Base-by-base conservation (phyloP, 2,888 invertebrate genomes). In the Orthonevra nobilis region DNA sequence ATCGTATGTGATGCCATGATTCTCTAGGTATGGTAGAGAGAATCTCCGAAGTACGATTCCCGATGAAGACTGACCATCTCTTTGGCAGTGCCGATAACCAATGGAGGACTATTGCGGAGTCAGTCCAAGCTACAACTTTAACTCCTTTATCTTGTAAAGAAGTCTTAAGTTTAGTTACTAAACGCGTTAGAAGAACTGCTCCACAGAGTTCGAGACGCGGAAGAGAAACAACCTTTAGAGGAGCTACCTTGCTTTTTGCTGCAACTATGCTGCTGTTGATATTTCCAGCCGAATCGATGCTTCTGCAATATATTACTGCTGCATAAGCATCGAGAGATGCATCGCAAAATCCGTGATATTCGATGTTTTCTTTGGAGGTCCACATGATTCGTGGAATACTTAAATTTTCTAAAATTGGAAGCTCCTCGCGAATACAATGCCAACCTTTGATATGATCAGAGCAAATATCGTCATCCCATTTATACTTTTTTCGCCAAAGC, bases 41-140 rank as follows among this genome's bases (percentile, higher is more conserved):
- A 10, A 82, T 81, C 38, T 81, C 61, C n/a, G 79, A 34, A 2
- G 60, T 61, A 9, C 46, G 23, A 4, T 61, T 46, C 2, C 36
- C 46, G 28, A 48, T 19, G 5, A 61, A 61, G 12, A 61, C 36
- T 3, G 60, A 46, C 46, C 60, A 46, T 26, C 36, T 60, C 36
- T 60, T 46, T 1, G 61, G 61, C 10, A 38, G 38, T 14, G 50
- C 48, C 3, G 63, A 17, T 2, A 40, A 28, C 48, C 63, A 63
- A 50, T 63, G 48, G 1, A 50, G 9, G 0, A 38, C 38, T 6
- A 63, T 63, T 1, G 63, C 17, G 2, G 63, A 63, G 5, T 63
- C 63, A n/a, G 63, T 50, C 38, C 38, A 63, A 0, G 50, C 63
- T 3, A 50, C 38, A 1, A 40, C n/a, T 15, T 30, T 34, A 23